A percentile compares a stretch with the other conserved stretches of the same genome.
phyloP scores from a whole-genome alignment of 2,113 vertebrate species.

The Pachyramphus minor region DNA sequence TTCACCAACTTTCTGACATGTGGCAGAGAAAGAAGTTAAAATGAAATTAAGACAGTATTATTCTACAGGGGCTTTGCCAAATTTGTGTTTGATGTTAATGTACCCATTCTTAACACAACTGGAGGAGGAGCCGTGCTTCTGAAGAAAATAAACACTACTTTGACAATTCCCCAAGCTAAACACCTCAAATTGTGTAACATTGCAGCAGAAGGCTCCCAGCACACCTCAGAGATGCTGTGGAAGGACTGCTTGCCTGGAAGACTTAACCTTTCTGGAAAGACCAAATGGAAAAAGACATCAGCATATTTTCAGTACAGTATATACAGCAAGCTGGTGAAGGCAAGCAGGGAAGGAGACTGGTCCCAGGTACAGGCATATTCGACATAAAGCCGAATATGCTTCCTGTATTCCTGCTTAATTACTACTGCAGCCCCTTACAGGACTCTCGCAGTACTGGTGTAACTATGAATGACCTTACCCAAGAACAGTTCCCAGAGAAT shows the following conservation, averaged over 20 bases:
- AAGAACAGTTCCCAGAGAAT: constrained; percentile 34
- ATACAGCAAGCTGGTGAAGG: background rate
- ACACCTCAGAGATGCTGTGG: background rate
- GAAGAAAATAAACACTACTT: background rate
- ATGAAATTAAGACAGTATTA: background rate
- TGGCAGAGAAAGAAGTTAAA: background rate
- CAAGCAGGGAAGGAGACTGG: background rate
- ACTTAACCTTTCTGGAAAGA: background rate
- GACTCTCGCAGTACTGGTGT: fast-evolving
- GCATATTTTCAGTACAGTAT: background rate
- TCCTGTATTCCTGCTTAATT: background rate
- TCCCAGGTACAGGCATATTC: background rate
- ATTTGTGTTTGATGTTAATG: background rate
- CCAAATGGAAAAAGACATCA: background rate
- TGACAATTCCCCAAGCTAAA: background rate
- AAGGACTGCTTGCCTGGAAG: background rate
- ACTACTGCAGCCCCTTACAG: background rate
- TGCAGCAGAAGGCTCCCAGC: background rate
- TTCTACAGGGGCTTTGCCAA: background rate
- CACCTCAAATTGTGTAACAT: background rate
- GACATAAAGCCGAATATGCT: background rate
- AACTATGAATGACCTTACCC: constrained; percentile 65
- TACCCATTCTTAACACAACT: background rate
- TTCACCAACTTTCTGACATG: background rate
- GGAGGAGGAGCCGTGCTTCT: background rate